Conservation (phyloP, 2,888 invertebrate genomes). For the Cecidostiba fungosa region DNA sequence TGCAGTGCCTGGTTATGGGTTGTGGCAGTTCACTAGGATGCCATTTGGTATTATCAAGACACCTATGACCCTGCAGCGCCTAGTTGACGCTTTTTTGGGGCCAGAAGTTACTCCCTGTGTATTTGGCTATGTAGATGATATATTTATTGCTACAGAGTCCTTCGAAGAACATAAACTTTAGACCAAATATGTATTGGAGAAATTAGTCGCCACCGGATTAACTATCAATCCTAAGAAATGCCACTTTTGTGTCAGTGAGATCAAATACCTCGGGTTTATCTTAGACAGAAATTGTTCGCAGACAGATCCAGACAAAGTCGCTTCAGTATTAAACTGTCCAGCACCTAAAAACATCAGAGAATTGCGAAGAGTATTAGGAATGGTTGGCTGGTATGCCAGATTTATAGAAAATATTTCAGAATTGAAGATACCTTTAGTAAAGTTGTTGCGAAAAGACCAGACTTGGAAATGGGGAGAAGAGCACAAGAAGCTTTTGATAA, state of each 20-base stretch:
- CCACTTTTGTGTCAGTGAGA: neutral
- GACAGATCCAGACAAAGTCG: neutral
- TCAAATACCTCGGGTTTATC: neutral
- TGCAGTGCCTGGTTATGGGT: too few relatives aligned
- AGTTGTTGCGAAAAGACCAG: neutral
- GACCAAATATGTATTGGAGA: neutral
- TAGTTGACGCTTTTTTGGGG: too few relatives aligned
- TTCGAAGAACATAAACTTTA: conserved; percentile 6
- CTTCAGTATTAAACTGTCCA: neutral
- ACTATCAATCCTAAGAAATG: neutral
- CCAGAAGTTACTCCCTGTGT: too few relatives aligned
- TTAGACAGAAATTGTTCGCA: neutral
- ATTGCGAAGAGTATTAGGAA: neutral
- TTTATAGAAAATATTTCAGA: neutral
- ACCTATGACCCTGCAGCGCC: too few relatives aligned
- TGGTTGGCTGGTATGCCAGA: neutral
- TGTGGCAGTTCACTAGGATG: too few relatives aligned
- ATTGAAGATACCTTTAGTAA: neutral
- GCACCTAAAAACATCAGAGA: neutral
- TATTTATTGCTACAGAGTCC: neutral
- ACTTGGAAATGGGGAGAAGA: neutral
- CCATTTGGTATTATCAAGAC: too few relatives aligned
- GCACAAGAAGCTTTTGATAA: neutral
- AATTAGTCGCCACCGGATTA: neutral
- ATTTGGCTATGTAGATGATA: neutral